Evolutionary conservation across 2,113 vertebrate species (phyloP).

Genomic region (Pteropus alecto): DNA sequence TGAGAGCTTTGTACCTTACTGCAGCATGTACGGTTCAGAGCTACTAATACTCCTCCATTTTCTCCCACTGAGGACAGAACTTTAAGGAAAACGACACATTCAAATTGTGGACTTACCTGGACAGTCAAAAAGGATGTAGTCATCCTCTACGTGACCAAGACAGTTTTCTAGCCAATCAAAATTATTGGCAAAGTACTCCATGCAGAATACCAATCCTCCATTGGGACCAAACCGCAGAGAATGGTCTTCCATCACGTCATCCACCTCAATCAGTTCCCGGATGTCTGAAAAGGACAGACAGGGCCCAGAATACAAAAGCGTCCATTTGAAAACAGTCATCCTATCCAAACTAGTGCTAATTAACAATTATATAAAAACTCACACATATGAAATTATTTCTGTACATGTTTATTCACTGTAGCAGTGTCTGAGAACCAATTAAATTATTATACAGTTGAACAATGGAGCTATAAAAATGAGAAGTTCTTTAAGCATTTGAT

Average conservation of each 20-base stretch:
- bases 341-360: background rate
- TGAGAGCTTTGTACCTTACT: background rate
- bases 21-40: background rate
- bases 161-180: conserved; percentile 95
- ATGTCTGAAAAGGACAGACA: conserved; percentile 86
- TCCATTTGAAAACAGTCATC: background rate
- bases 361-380: background rate
- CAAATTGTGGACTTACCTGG: conserved; percentile 85
- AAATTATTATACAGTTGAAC: background rate
- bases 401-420: background rate
- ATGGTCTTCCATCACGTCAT: conserved; percentile 97
- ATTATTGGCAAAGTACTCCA: conserved; percentile 98
- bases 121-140: conserved; percentile 97
- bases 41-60: background rate
- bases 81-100: background rate
- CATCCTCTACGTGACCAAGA: conserved; percentile 95
- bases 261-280: conserved; percentile 95
- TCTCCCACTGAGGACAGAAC: background rate
- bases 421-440: background rate
- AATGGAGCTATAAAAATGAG: background rate
- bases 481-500: background rate
- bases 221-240: conserved; percentile 94
- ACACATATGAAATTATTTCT: background rate
- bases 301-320: background rate
- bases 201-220: conserved; percentile 97